A percentile compares a stretch with the other conserved stretches of the same genome.
Conservation (phyloP, 2,113 vertebrate species). For the Polyodon spathula region DNA sequence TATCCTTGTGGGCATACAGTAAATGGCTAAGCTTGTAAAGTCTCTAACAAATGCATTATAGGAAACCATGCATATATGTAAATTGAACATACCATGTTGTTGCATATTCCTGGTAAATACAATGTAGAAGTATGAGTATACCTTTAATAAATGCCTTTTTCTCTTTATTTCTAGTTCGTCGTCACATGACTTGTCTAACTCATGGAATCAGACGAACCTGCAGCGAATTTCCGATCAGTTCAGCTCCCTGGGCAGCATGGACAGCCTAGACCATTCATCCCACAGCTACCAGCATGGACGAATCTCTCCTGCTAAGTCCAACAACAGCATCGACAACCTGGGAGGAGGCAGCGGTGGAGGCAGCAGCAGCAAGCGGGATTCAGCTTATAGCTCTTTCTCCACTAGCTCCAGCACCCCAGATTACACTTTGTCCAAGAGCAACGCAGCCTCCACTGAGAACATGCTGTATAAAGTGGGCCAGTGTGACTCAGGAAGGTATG, state of each 20-base stretch:
- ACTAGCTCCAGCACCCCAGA: constrained; percentile 83
- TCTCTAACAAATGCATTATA: too few species aligned
- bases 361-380: constrained; percentile 73
- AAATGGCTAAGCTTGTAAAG: too few species aligned
- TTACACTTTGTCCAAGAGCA: constrained; percentile 69
- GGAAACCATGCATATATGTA: too few species aligned
- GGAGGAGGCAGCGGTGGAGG: constrained; percentile 17
- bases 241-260: constrained; percentile 87
- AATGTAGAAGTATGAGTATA: too few species aligned
- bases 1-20: too few species aligned
- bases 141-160: too few species aligned
- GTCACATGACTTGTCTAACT: constrained; percentile 69
- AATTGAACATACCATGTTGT: too few species aligned
- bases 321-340: constrained; percentile 76
- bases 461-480: constrained; percentile 65
- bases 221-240: constrained; percentile 76
- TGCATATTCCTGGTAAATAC: too few species aligned
- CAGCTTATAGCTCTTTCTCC: constrained; percentile 89
- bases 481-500: constrained; percentile 62
- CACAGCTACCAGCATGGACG: constrained; percentile 55
- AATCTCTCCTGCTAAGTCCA: constrained; percentile 76
- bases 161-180: constrained; percentile 55
- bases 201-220: constrained; percentile 81
- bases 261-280: constrained; percentile 79
- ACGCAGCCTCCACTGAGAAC: constrained; percentile 72